Conservation (phyloP, 2,113 vertebrate genomes). For the Pao palembangensis region DNA sequence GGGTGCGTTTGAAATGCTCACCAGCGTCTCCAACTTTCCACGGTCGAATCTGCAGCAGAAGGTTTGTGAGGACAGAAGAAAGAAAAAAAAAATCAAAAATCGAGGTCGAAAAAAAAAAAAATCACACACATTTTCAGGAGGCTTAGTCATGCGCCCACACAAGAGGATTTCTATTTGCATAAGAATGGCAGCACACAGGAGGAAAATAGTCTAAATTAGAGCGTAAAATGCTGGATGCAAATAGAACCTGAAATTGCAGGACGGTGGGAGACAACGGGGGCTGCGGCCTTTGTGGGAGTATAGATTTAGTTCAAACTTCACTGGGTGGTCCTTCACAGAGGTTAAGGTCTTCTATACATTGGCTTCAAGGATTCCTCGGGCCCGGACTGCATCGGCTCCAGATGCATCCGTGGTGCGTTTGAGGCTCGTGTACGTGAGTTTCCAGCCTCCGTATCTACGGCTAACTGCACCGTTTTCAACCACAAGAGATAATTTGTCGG, state of each 20-base stretch:
- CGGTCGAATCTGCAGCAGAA: constrained; percentile 16
- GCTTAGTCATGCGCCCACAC: not conserved
- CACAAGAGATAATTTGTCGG: too few relatives aligned
- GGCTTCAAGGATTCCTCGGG: not conserved
- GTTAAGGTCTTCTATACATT: constrained; percentile 6
- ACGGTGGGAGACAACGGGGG: not conserved
- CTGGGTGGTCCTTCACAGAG: constrained; percentile 14
- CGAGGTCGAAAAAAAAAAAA: not conserved
- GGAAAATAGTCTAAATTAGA: not conserved
- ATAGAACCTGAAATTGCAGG: constrained; percentile 1
- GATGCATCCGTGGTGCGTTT: not conserved
- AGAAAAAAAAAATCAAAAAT: not conserved
- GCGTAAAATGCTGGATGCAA: not conserved
- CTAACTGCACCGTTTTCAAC: too few relatives aligned
- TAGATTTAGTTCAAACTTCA: constrained; percentile 5
- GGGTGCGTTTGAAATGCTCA: constrained; percentile 3
- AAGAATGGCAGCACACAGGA: not conserved
- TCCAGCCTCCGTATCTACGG: not conserved
- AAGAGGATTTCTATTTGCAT: not conserved
- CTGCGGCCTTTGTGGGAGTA: not conserved
- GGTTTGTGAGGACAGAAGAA: constrained; percentile 17
- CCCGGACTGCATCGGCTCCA: not conserved
- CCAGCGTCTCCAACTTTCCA: constrained; percentile 1
- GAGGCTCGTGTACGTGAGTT: not conserved
- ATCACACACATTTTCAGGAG: not conserved